Conservation (phyloP, 2,113 vertebrate species). For the Nycticebus coucang region DNA sequence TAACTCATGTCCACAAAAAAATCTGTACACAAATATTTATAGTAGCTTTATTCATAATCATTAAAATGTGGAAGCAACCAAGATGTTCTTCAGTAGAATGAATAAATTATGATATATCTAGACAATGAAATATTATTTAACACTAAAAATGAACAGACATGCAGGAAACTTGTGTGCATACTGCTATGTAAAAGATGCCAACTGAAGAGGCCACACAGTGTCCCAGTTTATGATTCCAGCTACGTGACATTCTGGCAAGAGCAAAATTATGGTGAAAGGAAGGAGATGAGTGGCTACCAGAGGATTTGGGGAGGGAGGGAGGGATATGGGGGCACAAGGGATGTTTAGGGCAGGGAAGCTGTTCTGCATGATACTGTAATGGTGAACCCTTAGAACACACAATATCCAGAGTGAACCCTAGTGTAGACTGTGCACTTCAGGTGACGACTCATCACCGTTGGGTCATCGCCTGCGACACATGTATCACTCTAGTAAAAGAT, state of each 20-base stretch:
- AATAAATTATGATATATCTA: background rate
- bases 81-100: background rate
- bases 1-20: background rate
- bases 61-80: background rate
- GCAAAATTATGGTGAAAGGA: background rate
- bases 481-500: background rate
- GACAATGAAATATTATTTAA: background rate
- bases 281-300: background rate
- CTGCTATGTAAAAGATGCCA: background rate
- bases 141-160: background rate
- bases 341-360: background rate
- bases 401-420: background rate
- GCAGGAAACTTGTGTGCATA: background rate
- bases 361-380: background rate
- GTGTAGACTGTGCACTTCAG: background rate
- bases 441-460: background rate
- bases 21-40: background rate
- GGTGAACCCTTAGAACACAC: background rate
- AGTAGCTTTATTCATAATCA: background rate
- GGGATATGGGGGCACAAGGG: background rate
- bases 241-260: background rate
- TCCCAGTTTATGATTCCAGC: background rate
- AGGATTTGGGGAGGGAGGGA: background rate
- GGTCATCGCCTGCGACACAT: background rate
- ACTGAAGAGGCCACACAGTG: background rate